phyloP scores from a whole-genome alignment of 2,113 vertebrate species.

The Neofelis nebulosa region DNA sequence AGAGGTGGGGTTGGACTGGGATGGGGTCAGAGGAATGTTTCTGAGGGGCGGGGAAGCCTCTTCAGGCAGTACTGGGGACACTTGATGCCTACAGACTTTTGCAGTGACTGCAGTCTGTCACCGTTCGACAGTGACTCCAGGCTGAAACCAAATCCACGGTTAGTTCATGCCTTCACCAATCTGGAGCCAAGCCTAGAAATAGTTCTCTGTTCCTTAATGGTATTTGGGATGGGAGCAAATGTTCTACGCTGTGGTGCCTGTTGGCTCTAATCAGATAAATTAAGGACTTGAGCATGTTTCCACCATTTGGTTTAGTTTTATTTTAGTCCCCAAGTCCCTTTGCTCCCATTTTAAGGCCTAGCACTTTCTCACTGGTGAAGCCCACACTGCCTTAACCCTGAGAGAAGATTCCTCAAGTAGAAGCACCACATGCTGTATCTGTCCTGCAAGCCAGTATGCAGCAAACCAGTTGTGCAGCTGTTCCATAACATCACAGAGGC shows the following conservation, averaged over 20 bases:
- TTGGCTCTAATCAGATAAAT: conserved; percentile 72
- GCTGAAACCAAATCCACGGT: conserved; percentile 76
- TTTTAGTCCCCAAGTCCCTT: conserved; percentile 73
- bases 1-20: background rate
- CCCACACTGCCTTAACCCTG: background rate
- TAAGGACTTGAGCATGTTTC: conserved; percentile 77
- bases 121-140: conserved; percentile 49
- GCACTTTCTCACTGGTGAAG: background rate
- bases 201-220: conserved; percentile 72
- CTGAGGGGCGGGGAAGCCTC: background rate
- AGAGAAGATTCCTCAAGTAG: conserved; percentile 50
- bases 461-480: conserved; percentile 4
- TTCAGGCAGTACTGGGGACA: conserved; percentile 13
- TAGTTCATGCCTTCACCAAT: conserved; percentile 57
- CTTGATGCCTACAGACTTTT: conserved; percentile 49
- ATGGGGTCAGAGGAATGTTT: background rate
- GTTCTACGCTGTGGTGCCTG: conserved; percentile 71
- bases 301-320: conserved; percentile 80
- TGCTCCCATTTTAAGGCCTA: conserved; percentile 64
- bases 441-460: background rate
- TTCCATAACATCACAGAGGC: background rate
- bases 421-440: background rate
- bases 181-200: conserved; percentile 84
- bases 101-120: conserved; percentile 70
- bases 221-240: conserved; percentile 76